These are phyloP conservation scores for Parasteatoda tepidariorum DNA, from an alignment of 1,140 invertebrate species.

Conservation along the genomic window DNA sequence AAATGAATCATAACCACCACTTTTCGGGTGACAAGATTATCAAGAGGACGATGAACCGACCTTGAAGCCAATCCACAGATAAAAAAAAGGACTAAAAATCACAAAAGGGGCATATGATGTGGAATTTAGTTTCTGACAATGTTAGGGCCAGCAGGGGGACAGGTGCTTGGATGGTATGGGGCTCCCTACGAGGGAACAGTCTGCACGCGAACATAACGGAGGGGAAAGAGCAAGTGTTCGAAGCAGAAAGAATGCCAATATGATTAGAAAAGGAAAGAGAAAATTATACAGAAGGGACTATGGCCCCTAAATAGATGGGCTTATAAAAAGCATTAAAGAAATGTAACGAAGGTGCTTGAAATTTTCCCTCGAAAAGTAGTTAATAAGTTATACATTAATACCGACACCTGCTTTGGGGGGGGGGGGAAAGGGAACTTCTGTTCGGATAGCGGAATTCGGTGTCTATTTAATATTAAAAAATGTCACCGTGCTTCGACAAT, in stretches of 20 bases:
- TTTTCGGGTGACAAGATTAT: not conserved
- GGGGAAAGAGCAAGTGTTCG: not conserved
- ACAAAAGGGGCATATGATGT: not conserved
- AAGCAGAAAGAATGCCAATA: not conserved
- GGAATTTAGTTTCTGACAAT: slow-evolving; percentile 18
- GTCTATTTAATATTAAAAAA: not conserved
- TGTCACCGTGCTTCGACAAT: not conserved
- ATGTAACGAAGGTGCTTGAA: not conserved
- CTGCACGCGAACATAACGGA: slow-evolving; percentile 38
- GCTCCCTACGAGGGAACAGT: not conserved
- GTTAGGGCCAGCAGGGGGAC: slow-evolving; percentile 2
- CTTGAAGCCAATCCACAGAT: not conserved
- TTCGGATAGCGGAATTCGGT: not conserved
- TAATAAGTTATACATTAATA: not conserved
- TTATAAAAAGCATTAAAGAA: not conserved
- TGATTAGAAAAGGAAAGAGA: slow-evolving; percentile 18
- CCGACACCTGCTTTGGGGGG: not conserved
- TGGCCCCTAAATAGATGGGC: not conserved
- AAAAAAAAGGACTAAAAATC: not conserved
- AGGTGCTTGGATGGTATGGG: slow-evolving; percentile 4
- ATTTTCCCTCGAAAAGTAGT: not conserved
- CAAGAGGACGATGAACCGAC: slow-evolving; percentile 13
- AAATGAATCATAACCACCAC: not conserved
- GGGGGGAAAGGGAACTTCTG: too few relatives aligned
- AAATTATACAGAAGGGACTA: slow-evolving; percentile 1